phyloP scores from a whole-genome alignment of 2,888 invertebrate species.

The Leucophenga maculata region DNA sequence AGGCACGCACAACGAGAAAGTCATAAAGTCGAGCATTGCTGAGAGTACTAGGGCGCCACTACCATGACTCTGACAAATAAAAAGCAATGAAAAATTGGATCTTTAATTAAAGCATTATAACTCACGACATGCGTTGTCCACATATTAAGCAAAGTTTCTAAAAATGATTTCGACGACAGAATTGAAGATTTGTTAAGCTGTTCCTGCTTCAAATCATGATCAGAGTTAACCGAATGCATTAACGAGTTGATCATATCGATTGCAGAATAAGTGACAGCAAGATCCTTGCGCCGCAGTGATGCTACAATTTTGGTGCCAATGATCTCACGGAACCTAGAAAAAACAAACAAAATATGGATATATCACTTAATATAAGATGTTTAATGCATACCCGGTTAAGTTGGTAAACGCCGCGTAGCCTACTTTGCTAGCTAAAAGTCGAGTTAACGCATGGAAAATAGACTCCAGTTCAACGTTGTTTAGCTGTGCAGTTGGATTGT shows the following conservation, averaged over 20 bases:
- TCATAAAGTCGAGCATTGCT: slow-evolving; percentile 98
- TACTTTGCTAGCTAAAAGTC: slow-evolving; percentile 96
- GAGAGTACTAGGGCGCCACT: slow-evolving; percentile 97
- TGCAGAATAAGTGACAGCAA: slow-evolving; percentile 95
- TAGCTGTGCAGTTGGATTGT: slow-evolving; percentile 75
- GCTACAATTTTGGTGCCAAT: slow-evolving; percentile 93
- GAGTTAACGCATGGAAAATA: slow-evolving; percentile 93
- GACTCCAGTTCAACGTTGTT: slow-evolving; percentile 87
- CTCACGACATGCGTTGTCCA: slow-evolving; percentile 95
- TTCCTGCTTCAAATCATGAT: slow-evolving; percentile 96
- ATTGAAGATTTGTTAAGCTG: slow-evolving; percentile 98
- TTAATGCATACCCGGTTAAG: slow-evolving; percentile 80
- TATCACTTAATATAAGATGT: background rate
- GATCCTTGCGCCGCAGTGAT: slow-evolving; percentile 88
- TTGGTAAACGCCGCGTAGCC: slow-evolving; percentile 97
- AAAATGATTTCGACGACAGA: slow-evolving; percentile 90
- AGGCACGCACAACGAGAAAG: slow-evolving; percentile 97
- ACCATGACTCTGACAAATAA: slow-evolving; percentile 81
- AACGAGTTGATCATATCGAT: slow-evolving; percentile 97
- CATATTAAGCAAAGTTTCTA: slow-evolving; percentile 94
- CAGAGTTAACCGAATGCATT: slow-evolving; percentile 98
- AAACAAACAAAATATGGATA: slow-evolving; percentile 4
- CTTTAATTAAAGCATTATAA: background rate
- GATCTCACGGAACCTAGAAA: slow-evolving; percentile 89
- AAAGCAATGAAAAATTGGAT: background rate